Percentiles rank a stretch among this genome's conserved stretches.
These are phyloP conservation scores for Menura novaehollandiae DNA, from an alignment of 2,113 vertebrate genomes.

Conservation along the genomic window DNA sequence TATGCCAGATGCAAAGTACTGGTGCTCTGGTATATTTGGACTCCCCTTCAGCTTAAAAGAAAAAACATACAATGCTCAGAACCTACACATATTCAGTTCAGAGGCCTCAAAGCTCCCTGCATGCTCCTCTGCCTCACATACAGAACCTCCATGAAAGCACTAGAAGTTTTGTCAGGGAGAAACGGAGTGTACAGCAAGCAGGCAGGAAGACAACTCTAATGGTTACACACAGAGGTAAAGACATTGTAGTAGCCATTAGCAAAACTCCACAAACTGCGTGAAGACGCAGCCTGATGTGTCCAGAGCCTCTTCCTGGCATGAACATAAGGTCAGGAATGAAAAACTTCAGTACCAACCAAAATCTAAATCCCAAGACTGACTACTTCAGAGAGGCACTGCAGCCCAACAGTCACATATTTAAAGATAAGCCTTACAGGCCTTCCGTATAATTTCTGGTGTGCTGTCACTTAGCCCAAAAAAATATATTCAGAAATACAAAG, in stretches of 20 bases:
- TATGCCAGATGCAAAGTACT: not conserved
- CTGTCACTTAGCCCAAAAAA: not conserved
- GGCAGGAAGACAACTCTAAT: not conserved
- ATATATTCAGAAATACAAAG: not conserved
- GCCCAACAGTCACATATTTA: not conserved
- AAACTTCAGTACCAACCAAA: not conserved
- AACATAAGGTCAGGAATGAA: not conserved
- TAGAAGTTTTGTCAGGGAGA: not conserved
- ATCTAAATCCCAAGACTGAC: not conserved
- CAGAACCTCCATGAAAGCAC: not conserved
- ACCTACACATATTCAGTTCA: not conserved
- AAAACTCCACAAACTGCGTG: not conserved
- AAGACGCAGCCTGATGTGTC: not conserved
- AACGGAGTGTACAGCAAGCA: not conserved
- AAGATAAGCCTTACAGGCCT: not conserved
- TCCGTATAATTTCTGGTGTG: not conserved
- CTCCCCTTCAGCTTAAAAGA: not conserved
- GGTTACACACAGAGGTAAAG: not conserved
- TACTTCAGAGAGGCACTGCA: not conserved
- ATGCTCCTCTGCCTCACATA: not conserved
- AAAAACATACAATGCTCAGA: not conserved
- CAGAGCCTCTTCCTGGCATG: not conserved
- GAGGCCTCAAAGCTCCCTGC: not conserved
- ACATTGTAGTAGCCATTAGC: not conserved
- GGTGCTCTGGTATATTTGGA: not conserved